phyloP scores from a whole-genome alignment of 2,797 vertebrate species.

The Amblyraja radiata region DNA sequence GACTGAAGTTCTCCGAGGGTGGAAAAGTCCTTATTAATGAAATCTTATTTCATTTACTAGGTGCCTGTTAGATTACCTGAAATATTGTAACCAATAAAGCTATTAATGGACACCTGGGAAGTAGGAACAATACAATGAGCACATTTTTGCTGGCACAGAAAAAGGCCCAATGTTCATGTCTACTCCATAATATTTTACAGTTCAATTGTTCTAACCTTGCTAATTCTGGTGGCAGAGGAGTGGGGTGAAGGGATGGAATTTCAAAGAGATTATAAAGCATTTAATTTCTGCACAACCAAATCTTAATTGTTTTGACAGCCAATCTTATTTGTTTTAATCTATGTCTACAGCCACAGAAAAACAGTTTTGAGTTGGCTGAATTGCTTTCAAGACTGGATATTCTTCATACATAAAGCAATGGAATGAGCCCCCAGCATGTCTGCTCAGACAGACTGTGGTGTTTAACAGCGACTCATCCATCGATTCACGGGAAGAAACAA shows the following conservation, averaged over 20 bases:
- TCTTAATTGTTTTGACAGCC: not conserved
- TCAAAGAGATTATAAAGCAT: not conserved
- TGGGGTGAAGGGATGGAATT: not conserved
- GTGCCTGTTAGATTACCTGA: too few species aligned
- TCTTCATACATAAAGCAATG: not conserved
- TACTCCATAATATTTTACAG: too few species aligned
- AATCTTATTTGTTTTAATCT: not conserved
- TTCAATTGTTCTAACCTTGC: too few species aligned
- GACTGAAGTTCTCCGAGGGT: too few species aligned
- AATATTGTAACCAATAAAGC: too few species aligned
- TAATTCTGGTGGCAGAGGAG: not conserved
- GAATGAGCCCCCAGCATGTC: not conserved
- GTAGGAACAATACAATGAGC: too few species aligned
- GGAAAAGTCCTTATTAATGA: too few species aligned
- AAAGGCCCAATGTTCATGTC: too few species aligned
- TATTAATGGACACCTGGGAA: too few species aligned
- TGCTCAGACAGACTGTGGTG: not conserved
- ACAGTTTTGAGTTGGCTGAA: not conserved
- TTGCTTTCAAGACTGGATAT: not conserved
- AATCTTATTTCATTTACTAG: too few species aligned
- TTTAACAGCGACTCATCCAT: not conserved
- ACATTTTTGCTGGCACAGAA: too few species aligned
- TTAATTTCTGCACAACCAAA: not conserved
- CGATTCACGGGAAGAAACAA: not conserved
- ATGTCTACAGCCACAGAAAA: not conserved